These are phyloP conservation scores for Seriola quinqueradiata DNA, from an alignment of 2,113 vertebrate genomes.

Conservation along the genomic window DNA sequence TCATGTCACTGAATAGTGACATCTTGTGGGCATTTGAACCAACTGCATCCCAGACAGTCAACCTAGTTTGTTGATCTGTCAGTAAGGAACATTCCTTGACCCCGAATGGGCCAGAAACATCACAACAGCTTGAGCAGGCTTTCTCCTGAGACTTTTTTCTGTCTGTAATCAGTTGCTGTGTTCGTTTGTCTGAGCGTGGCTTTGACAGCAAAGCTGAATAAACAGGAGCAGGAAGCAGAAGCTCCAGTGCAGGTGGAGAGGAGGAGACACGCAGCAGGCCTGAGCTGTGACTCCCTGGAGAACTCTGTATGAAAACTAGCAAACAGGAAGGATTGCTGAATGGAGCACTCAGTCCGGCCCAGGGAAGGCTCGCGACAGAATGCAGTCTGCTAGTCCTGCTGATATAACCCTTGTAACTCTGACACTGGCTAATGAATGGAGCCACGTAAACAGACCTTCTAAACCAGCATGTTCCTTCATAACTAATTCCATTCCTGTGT, in stretches of 20 bases:
- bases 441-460: background rate
- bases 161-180: conserved; percentile 37
- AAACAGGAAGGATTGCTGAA: conserved; percentile 79
- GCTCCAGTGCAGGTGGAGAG: conserved; percentile 74
- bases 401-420: conserved; percentile 43
- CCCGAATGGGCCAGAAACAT: conserved; percentile 54
- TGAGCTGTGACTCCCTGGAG: conserved; percentile 49
- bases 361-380: conserved; percentile 27
- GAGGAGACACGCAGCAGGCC: conserved; percentile 63
- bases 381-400: conserved; percentile 31
- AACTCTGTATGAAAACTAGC: conserved; percentile 54
- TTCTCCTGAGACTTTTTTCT: conserved; percentile 38
- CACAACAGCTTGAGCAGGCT: conserved; percentile 38
- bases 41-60: conserved; percentile 41
- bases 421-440: conserved; percentile 35
- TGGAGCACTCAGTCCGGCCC: conserved; percentile 53
- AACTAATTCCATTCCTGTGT: conserved; percentile 19
- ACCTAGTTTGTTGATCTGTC: conserved; percentile 31
- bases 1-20: conserved; percentile 61
- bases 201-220: conserved; percentile 80
- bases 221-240: conserved; percentile 81
- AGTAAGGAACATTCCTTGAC: conserved; percentile 41
- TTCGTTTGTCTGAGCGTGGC: conserved; percentile 59
- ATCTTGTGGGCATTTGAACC: conserved; percentile 60
- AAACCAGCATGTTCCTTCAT: conserved; percentile 18